phyloP scores from a whole-genome alignment of 2,888 invertebrate species.

The Halictus quadricinctus region DNA sequence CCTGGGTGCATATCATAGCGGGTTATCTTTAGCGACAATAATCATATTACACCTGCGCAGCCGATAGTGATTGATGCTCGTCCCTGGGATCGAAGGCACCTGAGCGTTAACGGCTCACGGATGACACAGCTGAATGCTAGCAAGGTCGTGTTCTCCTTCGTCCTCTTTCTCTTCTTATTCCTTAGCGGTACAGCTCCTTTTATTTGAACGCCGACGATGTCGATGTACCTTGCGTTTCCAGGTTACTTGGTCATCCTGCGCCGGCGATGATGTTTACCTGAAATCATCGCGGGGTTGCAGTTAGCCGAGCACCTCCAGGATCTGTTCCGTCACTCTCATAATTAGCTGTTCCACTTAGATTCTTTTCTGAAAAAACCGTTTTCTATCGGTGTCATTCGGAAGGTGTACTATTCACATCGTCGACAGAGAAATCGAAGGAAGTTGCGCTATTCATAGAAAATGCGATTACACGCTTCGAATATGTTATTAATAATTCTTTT shows the following conservation, averaged over 20 bases:
- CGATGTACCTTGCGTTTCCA: constrained; percentile 73
- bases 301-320: background rate
- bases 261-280: constrained; percentile 52
- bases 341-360: background rate
- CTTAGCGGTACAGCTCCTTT: constrained; percentile 79
- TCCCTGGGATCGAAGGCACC: constrained; percentile 72
- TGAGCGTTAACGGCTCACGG: constrained; percentile 80
- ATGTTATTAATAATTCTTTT: background rate
- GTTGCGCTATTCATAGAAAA: background rate
- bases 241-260: constrained; percentile 78
- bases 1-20: constrained; percentile 68
- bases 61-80: constrained; percentile 79
- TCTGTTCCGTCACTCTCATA: background rate
- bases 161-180: constrained; percentile 71
- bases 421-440: background rate
- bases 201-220: constrained; percentile 70
- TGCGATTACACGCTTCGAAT: background rate
- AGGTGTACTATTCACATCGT: background rate
- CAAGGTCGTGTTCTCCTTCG: constrained; percentile 77
- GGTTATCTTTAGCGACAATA: constrained; percentile 71
- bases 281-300: constrained; percentile 41
- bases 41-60: constrained; percentile 79
- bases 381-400: background rate
- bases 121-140: constrained; percentile 81
- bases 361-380: background rate